A percentile compares a stretch with the other conserved stretches of the same genome.
phyloP scores from a whole-genome alignment of 2,113 vertebrate species.

The Oncorhynchus keta region DNA sequence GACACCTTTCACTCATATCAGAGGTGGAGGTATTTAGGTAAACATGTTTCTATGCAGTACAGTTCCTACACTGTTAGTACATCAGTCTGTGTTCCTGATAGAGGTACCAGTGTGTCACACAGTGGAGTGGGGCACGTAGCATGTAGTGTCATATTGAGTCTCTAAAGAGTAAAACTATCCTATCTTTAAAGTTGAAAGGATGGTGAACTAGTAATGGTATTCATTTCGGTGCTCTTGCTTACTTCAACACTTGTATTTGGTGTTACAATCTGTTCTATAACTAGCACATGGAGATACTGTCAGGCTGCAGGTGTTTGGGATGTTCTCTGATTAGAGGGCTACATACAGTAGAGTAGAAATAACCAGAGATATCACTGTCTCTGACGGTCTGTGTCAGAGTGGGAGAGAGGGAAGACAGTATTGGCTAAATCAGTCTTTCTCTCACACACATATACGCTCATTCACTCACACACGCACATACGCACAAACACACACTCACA shows the following conservation, averaged over 20 bases:
- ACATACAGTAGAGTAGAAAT: conserved; percentile 2
- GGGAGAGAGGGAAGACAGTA: background rate
- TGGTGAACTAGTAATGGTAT: too few relatives aligned
- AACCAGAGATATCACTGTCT: conserved; percentile 4
- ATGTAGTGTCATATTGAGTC: too few relatives aligned
- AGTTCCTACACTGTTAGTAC: background rate
- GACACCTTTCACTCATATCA: conserved; percentile 44
- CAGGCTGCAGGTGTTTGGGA: conserved; percentile 3
- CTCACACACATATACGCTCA: background rate
- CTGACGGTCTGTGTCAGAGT: background rate
- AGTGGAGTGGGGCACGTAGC: too few relatives aligned
- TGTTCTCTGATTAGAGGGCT: background rate
- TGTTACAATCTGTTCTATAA: background rate
- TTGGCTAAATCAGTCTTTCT: background rate
- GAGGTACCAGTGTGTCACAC: too few relatives aligned
- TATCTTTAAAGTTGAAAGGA: too few relatives aligned
- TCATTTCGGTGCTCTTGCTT: background rate
- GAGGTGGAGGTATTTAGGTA: background rate
- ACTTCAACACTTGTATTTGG: background rate
- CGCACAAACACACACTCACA: background rate
- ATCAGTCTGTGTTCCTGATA: background rate
- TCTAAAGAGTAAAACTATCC: too few relatives aligned
- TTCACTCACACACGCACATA: conserved; percentile 35
- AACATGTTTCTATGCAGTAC: background rate
- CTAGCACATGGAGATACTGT: background rate